These are phyloP conservation scores for Acrocyrtus sp. DNA, from an alignment of 2,888 invertebrate species.

Conservation along the genomic window DNA sequence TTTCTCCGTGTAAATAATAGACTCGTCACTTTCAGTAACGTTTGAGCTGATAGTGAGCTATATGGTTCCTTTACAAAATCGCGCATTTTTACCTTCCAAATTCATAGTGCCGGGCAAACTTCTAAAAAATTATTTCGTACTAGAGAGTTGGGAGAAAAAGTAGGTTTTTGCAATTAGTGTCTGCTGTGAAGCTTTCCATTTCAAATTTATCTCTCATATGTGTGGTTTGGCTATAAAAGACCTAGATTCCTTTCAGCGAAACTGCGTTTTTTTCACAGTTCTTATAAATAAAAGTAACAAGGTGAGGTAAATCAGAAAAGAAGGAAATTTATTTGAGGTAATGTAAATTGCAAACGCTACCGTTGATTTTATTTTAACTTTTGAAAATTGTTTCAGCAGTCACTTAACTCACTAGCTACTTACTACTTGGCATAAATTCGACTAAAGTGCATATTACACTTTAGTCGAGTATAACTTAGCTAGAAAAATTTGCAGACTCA, in stretches of 20 bases:
- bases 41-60: background rate
- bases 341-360: background rate
- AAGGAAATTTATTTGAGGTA: background rate
- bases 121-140: slow-evolving; percentile 1
- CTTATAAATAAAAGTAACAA: background rate
- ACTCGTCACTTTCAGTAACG: background rate
- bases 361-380: too few species aligned
- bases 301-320: background rate
- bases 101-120: slow-evolving; percentile 17
- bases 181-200: slow-evolving; percentile 52
- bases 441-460: too few species aligned
- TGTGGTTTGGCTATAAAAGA: slow-evolving; percentile 29
- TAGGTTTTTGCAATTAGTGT: slow-evolving; percentile 52
- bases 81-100: background rate
- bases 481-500: too few species aligned
- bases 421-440: too few species aligned
- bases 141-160: slow-evolving; percentile 23
- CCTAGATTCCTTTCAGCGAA: slow-evolving; percentile 10
- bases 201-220: slow-evolving; percentile 45
- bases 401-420: too few species aligned
- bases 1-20: too few species aligned
- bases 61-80: background rate
- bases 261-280: background rate
- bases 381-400: too few species aligned
- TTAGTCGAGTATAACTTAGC: too few species aligned